A percentile compares a stretch with the other conserved stretches of the same genome.
phyloP scores from a whole-genome alignment of 2,888 invertebrate species.

The Dendrolimus pini region DNA sequence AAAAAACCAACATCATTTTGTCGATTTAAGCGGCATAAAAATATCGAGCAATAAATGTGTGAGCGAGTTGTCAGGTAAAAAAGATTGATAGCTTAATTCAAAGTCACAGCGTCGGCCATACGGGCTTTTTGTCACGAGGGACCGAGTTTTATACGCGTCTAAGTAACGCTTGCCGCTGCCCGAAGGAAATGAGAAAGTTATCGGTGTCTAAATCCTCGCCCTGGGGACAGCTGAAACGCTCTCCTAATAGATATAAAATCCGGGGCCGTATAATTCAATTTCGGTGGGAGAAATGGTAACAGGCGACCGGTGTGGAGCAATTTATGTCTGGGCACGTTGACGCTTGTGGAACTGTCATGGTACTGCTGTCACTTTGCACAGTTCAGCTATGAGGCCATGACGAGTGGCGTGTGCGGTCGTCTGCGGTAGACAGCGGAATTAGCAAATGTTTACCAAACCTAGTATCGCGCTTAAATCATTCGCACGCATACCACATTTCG shows the following conservation, averaged over 20 bases:
- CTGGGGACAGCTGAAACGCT: slow-evolving; percentile 54
- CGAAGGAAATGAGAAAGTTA: slow-evolving; percentile 72
- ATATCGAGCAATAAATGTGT: slow-evolving; percentile 37
- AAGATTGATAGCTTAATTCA: slow-evolving; percentile 54
- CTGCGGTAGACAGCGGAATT: slow-evolving; percentile 23
- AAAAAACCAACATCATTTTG: slow-evolving; percentile 9
- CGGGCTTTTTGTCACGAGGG: slow-evolving; percentile 37
- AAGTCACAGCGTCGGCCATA: slow-evolving; percentile 28
- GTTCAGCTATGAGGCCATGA: not conserved
- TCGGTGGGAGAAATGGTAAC: slow-evolving; percentile 39
- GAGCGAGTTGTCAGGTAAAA: slow-evolving; percentile 40
- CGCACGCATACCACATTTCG: slow-evolving; percentile 30
- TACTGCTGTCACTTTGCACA: slow-evolving; percentile 7
- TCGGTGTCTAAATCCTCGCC: slow-evolving; percentile 66
- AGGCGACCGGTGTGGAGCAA: slow-evolving; percentile 28
- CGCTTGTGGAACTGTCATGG: slow-evolving; percentile 16
- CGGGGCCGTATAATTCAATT: slow-evolving; percentile 67
- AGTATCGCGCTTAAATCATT: slow-evolving; percentile 30
- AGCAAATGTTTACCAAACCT: slow-evolving; percentile 36
- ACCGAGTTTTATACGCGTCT: slow-evolving; percentile 42
- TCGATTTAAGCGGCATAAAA: slow-evolving; percentile 31
- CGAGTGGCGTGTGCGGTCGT: slow-evolving; percentile 10
- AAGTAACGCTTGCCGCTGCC: slow-evolving; percentile 45
- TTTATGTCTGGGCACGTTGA: slow-evolving; percentile 50
- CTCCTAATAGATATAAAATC: slow-evolving; percentile 72